Conservation (phyloP, 1,140 invertebrate species). For the Lucilia sericata region DNA sequence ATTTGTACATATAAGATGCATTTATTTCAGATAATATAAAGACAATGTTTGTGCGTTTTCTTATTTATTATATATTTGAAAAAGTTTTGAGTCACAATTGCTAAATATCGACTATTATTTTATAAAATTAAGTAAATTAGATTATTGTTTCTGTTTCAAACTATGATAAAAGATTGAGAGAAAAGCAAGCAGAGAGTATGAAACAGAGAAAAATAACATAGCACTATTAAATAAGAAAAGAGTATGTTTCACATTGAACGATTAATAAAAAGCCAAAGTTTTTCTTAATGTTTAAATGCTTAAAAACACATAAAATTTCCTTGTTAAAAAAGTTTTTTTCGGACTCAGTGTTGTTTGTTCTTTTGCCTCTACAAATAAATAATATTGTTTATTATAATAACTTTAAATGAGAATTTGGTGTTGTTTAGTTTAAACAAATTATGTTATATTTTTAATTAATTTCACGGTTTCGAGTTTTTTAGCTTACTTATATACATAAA, state of each 20-base stretch:
- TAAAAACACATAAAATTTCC: background rate
- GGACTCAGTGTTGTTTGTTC: conserved; percentile 15
- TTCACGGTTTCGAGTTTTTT: background rate
- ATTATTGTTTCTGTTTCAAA: background rate
- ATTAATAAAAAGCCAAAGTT: conserved; percentile 17
- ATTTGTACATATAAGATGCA: conserved; percentile 20
- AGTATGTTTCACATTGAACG: background rate
- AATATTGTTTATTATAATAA: background rate
- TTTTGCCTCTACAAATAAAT: background rate
- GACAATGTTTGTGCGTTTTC: conserved; percentile 20
- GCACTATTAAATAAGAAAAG: conserved; percentile 7
- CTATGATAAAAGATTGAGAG: background rate
- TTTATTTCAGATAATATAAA: conserved; percentile 31
- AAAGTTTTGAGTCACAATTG: background rate
- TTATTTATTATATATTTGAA: background rate
- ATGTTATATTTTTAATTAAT: no score
- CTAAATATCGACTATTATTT: background rate
- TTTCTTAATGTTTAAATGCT: conserved; percentile 2
- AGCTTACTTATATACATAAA: background rate
- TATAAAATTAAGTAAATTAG: background rate
- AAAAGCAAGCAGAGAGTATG: background rate
- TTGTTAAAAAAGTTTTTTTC: background rate
- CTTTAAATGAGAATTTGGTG: background rate
- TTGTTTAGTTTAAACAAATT: background rate
- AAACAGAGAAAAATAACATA: background rate